phyloP scores from a whole-genome alignment of 1,140 invertebrate genomes.

The Heliconius hermathena region DNA sequence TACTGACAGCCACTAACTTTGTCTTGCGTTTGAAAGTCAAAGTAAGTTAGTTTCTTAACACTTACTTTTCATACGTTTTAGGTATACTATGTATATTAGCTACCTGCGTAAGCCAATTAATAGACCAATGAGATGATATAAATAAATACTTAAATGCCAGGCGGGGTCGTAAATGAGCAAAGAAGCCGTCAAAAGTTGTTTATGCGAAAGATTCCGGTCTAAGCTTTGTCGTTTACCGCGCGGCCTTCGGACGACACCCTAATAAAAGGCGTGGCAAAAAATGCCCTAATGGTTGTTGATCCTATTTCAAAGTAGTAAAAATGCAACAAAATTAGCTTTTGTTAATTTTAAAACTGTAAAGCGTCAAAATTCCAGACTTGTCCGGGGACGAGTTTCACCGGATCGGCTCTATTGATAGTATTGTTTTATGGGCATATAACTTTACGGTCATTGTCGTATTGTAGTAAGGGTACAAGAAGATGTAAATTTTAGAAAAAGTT shows the following conservation, averaged over 20 bases:
- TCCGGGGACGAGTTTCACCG: slow-evolving; percentile 49
- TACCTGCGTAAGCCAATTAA: background rate
- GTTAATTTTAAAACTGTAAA: slow-evolving; percentile 73
- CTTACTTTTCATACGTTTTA: too few relatives aligned
- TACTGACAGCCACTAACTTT: too few relatives aligned
- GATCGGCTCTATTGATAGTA: slow-evolving; percentile 54
- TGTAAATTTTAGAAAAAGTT: slow-evolving; percentile 34
- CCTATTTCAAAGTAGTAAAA: slow-evolving; percentile 78
- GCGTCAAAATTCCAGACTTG: slow-evolving; percentile 55
- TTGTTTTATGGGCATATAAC: slow-evolving; percentile 67
- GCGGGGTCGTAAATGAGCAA: slow-evolving; percentile 65
- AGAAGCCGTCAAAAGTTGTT: slow-evolving; percentile 76
- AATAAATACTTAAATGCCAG: slow-evolving; percentile 30
- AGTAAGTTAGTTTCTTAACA: too few relatives aligned
- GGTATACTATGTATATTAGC: background rate
- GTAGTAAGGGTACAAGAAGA: slow-evolving; percentile 47
- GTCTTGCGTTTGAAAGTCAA: too few relatives aligned
- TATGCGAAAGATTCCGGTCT: slow-evolving; percentile 74
- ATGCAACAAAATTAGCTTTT: slow-evolving; percentile 81
- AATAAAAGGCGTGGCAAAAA: slow-evolving; percentile 81
- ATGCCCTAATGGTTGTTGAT: slow-evolving; percentile 75
- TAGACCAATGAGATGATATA: background rate
- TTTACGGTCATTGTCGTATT: slow-evolving; percentile 55
- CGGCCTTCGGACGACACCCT: slow-evolving; percentile 77
- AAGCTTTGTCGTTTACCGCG: slow-evolving; percentile 75